phyloP scores from a whole-genome alignment of 2,797 vertebrate species.

The Cuculus canorus region DNA sequence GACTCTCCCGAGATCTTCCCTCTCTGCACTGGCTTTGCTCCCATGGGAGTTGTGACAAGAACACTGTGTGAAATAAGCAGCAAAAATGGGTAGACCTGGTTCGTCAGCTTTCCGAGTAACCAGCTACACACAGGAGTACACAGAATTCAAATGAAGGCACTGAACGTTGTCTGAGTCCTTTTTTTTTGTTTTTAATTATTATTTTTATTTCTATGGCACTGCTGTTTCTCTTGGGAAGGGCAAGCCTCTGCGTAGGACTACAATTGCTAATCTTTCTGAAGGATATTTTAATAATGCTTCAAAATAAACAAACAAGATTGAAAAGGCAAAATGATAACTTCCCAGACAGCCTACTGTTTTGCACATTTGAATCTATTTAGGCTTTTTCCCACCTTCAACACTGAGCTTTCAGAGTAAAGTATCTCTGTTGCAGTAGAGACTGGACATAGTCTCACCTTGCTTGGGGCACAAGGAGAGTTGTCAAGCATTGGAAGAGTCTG shows the following conservation, averaged over 20 bases:
- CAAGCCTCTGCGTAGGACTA: neutral
- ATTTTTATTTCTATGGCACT: neutral
- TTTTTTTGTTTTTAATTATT: neutral
- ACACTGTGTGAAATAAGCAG: neutral
- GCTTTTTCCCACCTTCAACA: neutral
- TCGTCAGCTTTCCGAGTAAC: neutral
- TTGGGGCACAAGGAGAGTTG: too few species aligned
- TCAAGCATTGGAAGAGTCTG: too few species aligned
- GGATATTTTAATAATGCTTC: neutral
- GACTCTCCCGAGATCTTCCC: neutral
- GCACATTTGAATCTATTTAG: neutral
- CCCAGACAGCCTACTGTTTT: neutral
- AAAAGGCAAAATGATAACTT: neutral
- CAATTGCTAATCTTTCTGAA: neutral
- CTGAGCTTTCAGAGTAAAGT: neutral
- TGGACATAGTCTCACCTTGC: neutral
- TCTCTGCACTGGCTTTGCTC: neutral
- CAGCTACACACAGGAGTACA: neutral
- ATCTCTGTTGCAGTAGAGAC: neutral
- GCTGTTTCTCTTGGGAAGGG: neutral
- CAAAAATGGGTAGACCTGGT: neutral
- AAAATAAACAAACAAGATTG: neutral
- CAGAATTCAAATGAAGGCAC: neutral
- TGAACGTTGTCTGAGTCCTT: neutral
- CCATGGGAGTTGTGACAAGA: fast-evolving